Evolutionary conservation across 2,888 invertebrate genomes (phyloP).

Genomic region (Gymnosoma rotundatum): DNA sequence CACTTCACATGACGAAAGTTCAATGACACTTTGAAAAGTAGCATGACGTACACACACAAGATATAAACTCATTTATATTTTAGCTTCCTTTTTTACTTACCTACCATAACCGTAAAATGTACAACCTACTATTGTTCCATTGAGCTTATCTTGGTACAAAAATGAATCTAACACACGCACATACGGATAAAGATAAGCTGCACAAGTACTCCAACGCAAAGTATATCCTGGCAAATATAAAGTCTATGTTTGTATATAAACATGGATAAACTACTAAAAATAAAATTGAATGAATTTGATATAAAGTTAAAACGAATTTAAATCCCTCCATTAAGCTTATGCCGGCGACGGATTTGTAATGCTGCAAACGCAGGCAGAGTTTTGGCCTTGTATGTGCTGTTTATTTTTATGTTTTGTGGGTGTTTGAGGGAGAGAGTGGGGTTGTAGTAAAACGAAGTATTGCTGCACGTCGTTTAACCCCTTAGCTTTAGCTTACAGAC

Average conservation of each 20-base stretch:
- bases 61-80: conserved; percentile 23
- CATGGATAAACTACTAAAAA: conserved; percentile 3
- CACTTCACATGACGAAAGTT: conserved; percentile 56
- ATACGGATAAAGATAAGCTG: conserved; percentile 29
- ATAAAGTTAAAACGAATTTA: conserved; percentile 70
- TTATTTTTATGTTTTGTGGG: not conserved
- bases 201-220: conserved; percentile 29
- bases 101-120: conserved; percentile 62
- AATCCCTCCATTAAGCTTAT: conserved; percentile 68
- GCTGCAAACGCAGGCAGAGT: conserved; percentile 63
- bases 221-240: conserved; percentile 6
- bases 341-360: conserved; percentile 69
- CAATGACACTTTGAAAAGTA: conserved; percentile 58
- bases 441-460: conserved; percentile 16
- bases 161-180: conserved; percentile 29
- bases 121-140: conserved; percentile 42
- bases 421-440: not conserved
- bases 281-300: conserved; percentile 42
- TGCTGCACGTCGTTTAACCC: conserved; percentile 67
- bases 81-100: conserved; percentile 48
- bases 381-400: conserved; percentile 63
- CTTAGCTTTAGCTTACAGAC: conserved; percentile 60
- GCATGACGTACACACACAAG: conserved; percentile 16
- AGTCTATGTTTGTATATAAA: not conserved
- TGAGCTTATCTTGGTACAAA: conserved; percentile 64